Base-by-base conservation (phyloP, 2,113 vertebrate genomes). In the Lathamus discolor region DNA sequence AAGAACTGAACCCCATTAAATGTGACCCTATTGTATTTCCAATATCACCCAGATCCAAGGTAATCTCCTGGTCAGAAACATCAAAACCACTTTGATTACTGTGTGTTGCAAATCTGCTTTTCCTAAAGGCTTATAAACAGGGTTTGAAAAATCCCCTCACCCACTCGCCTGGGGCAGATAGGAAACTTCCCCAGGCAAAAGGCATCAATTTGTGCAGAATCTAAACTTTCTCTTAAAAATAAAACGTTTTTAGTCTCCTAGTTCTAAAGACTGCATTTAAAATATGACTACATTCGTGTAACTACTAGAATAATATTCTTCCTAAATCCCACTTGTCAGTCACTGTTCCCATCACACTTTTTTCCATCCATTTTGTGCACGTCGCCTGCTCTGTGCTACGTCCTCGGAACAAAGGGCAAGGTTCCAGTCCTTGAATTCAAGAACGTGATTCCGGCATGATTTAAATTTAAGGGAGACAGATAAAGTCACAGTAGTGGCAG, bases 131-230 rank as follows among this genome's bases (percentile, higher is more conserved):
- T 96, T 92, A 89, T 79, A 86, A 96, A 79, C 86, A 91, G 88
- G 88, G 77, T 62, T 97, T 79, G 91, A 95, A 92, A 97, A 91
- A 91, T 87, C 83, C 78, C 88, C 69, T 96, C 86, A 92, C 69
- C 88, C 93, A 85, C 77, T 95, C 0, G 89, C 95, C 93, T 96
- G 77, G 88, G 91, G 96, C 91, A 93, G 88, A 79, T 94, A 73
- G 93, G 70, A 95, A 93, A 83, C 92, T 46, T 96, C 95, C 92
- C 88, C 91, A 94, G 96, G 96, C 96, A 96, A 96, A 54, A 96
- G 88, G 82, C 95, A 89, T 63, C 70, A 95, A 70, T 89, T 96
- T 93, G 62, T 93, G 95, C 83, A 93, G 86, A 94, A 93, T 70
- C 86, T 59, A 92, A 91, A 81, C 54, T 83, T 93, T 70, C 66